Conservation (phyloP, 2,888 invertebrate species). For the Morpho deidamia region DNA sequence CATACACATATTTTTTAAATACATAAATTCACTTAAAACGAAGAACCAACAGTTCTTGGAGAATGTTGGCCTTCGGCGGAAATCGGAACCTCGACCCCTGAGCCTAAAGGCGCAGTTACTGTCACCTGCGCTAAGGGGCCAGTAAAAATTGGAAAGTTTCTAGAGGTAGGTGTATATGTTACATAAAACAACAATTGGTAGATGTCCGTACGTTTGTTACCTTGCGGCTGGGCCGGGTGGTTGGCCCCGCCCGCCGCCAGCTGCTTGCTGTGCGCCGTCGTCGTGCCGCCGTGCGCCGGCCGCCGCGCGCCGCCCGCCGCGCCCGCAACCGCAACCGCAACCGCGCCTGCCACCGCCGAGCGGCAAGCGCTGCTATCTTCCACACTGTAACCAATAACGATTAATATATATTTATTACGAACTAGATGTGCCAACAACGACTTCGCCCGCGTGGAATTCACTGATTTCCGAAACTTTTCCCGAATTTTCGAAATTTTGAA, state of each 20-base stretch:
- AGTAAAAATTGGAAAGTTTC: not conserved
- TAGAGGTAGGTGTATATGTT: not conserved
- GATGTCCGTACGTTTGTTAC: conserved; percentile 74
- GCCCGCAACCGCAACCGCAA: conserved; percentile 45
- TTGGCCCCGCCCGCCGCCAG: conserved; percentile 87
- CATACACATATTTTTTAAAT: no score
- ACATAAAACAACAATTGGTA: conserved; percentile 54
- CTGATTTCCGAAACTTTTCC: no score
- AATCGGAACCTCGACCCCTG: no score
- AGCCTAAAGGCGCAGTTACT: no score
- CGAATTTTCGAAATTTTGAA: no score
- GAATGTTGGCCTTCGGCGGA: no score
- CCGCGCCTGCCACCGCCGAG: conserved; percentile 38
- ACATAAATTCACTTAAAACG: no score
- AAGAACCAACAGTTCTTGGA: no score
- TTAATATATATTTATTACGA: not conserved
- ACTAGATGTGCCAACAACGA: no score
- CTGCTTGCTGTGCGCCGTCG: conserved; percentile 90
- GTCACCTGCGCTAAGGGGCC: no score
- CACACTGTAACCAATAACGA: conserved; percentile 48
- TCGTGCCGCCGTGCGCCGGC: conserved; percentile 76
- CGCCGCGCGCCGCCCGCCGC: conserved; percentile 55
- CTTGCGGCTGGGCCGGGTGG: conserved; percentile 82
- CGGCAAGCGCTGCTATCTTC: conserved; percentile 61
- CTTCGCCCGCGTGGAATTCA: no score